Percentiles rank a stretch among this genome's conserved stretches.
These are phyloP conservation scores for Lycodopsis pacificus DNA, from an alignment of 2,797 vertebrate genomes.

Conservation along the genomic window DNA sequence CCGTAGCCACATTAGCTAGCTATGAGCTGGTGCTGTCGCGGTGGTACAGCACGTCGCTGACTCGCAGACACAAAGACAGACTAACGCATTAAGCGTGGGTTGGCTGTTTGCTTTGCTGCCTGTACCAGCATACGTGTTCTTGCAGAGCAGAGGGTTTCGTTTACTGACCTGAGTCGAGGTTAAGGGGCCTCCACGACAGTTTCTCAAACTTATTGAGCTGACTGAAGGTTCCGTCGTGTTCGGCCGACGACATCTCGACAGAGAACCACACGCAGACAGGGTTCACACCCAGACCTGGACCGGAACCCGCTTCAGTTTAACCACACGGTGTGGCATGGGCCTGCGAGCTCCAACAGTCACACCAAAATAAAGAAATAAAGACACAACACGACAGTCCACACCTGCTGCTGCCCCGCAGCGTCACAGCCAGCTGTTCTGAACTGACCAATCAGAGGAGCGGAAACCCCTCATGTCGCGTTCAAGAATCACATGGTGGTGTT, in stretches of 20 bases:
- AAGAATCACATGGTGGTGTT: slow-evolving; percentile 31
- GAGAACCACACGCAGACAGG: neutral
- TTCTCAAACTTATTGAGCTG: slow-evolving; percentile 93
- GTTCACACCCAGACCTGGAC: slow-evolving; percentile 44
- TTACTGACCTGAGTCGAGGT: slow-evolving; percentile 89
- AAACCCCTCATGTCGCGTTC: slow-evolving; percentile 38
- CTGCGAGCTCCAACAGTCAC: neutral
- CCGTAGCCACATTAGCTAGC: slow-evolving; percentile 68
- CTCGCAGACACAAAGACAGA: neutral
- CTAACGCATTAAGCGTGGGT: accelerated
- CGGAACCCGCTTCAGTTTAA: slow-evolving; percentile 13
- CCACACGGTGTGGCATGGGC: slow-evolving; percentile 37
- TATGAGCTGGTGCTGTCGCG: slow-evolving; percentile 24
- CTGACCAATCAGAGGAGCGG: slow-evolving; percentile 64
- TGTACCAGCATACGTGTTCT: neutral
- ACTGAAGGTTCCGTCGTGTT: slow-evolving; percentile 65
- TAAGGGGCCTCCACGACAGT: slow-evolving; percentile 88
- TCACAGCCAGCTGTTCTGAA: slow-evolving; percentile 67
- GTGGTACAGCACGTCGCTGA: neutral
- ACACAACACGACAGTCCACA: slow-evolving; percentile 27
- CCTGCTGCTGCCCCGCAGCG: slow-evolving; percentile 53
- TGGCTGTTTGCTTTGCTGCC: neutral
- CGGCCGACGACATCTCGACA: slow-evolving; percentile 68
- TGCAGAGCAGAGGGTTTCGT: slow-evolving; percentile 37
- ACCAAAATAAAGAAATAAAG: slow-evolving; percentile 36